Base-by-base conservation (phyloP, 1,140 invertebrate genomes). In the Dolichoris vasculosae region DNA sequence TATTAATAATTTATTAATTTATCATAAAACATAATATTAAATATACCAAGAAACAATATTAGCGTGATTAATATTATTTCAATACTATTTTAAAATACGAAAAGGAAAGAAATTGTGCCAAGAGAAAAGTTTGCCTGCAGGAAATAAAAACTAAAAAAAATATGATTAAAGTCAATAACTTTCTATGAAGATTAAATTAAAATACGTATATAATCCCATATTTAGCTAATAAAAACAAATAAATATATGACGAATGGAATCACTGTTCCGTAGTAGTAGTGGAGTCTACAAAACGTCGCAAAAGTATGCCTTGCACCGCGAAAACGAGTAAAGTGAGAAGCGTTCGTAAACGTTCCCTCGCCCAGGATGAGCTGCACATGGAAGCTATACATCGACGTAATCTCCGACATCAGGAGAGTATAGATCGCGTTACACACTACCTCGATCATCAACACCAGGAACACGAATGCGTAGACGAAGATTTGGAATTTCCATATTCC, bases 401-500 rank as follows among this genome's bases (percentile, higher is more conserved):
- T 30, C 76, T 86, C 3, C 86, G 86, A 40, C 85, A 75, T 0
- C 75, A 75, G 43, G 81, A 86, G 40, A 86, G 85, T 32, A 73
- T 86, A 38, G 85, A 86, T 23, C 85, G 85, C 3, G 85, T 83
- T 0, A 32, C 64, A 0, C 63, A 77, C 9, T 86, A 63, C 59
- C 76, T 86, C 32, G 85, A 86, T 15, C 32, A 38, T 15, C 76
- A 85, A 67, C 30, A 26, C 0, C 76, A n/a, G 1, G 75, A 55
- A 2, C 32, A 30, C 9, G 26, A 26, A 23, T 59, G 32, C 32
- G 30, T 35, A 7, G 15, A 3, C 46, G 35, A 32, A 11, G 51
- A 59, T 0, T 20, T n/a, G 1, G 51, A 63, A 35, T 79, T 40
- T 51, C 38, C 43, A 4, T 59, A 59, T 13, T 6, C 1, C 20